phyloP scores from a whole-genome alignment of 2,797 vertebrate species.

The Hafferia zeledoni region DNA sequence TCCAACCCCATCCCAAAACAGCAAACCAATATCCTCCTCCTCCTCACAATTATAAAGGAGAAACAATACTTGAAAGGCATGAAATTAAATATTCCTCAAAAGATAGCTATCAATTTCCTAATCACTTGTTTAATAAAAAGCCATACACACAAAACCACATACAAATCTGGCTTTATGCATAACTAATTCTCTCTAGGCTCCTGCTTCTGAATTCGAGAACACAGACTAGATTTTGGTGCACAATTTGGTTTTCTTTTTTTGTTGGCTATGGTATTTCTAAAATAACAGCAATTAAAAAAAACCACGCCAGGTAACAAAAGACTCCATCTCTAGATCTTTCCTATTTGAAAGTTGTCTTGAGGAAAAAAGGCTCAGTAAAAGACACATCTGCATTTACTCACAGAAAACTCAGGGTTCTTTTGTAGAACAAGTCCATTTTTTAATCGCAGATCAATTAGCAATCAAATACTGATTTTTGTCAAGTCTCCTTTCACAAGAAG shows the following conservation, averaged over 20 bases:
- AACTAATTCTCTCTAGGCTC: not conserved
- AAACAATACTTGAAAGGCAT: not conserved
- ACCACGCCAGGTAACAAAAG: not conserved
- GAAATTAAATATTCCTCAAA: not conserved
- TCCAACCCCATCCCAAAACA: not conserved
- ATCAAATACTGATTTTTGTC: not conserved
- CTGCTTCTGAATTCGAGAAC: not conserved
- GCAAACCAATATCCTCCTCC: not conserved
- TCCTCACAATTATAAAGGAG: not conserved
- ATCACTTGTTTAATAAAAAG: not conserved
- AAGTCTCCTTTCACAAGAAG: conserved; percentile 17
- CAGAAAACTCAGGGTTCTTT: conserved; percentile 50
- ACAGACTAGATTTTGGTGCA: not conserved
- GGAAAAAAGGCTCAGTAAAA: not conserved
- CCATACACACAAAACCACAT: not conserved
- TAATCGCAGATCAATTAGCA: conserved; percentile 12
- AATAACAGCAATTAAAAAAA: not conserved
- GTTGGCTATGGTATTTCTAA: not conserved
- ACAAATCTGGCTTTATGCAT: not conserved
- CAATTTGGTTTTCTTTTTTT: not conserved
- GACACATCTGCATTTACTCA: conserved; percentile 65
- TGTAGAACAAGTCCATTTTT: conserved; percentile 48
- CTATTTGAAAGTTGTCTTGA: not conserved
- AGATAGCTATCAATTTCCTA: not conserved
- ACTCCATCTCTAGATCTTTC: not conserved